phyloP scores from a whole-genome alignment of 2,888 invertebrate species.

The Drosophila anomelani region DNA sequence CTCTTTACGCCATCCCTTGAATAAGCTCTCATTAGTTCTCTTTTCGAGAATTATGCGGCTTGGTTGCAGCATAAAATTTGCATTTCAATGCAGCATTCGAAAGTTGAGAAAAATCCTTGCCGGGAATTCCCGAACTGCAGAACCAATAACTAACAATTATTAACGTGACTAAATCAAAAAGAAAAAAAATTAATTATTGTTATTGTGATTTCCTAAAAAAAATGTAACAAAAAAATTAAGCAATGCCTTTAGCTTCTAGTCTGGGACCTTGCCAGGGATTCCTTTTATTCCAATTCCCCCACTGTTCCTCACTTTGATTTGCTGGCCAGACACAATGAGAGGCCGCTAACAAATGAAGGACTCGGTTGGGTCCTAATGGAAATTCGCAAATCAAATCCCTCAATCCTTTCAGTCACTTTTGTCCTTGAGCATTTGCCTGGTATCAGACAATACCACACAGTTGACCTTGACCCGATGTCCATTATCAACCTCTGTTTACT shows the following conservation, averaged over 20 bases:
- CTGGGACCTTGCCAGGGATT: constrained; percentile 5
- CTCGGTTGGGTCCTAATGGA: constrained; percentile 26
- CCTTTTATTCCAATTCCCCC: constrained; percentile 11
- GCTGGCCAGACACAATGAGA: constrained; percentile 31
- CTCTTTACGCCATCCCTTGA: constrained; percentile 41
- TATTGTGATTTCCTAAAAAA: too few relatives aligned
- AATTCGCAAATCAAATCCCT: constrained; percentile 22
- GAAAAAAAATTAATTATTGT: too few relatives aligned
- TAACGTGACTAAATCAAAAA: too few relatives aligned
- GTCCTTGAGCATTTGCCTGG: constrained; percentile 15
- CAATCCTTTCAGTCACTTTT: constrained; percentile 28
- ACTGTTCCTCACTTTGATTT: constrained; percentile 27
- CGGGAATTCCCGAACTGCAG: not conserved
- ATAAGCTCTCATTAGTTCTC: constrained; percentile 69
- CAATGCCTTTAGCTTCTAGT: not conserved
- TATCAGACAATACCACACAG: constrained; percentile 9
- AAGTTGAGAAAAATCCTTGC: constrained; percentile 19
- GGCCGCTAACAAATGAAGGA: constrained; percentile 21
- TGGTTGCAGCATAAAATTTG: constrained; percentile 37
- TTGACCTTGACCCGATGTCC: constrained; percentile 29
- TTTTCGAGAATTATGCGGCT: constrained; percentile 54
- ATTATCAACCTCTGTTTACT: not conserved
- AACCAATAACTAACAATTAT: too few relatives aligned
- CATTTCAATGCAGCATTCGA: constrained; percentile 35
- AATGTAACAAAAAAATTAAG: constrained; percentile 4